Evolutionary conservation across 2,888 invertebrate species (phyloP).

Genomic region (Lagria hirta): DNA sequence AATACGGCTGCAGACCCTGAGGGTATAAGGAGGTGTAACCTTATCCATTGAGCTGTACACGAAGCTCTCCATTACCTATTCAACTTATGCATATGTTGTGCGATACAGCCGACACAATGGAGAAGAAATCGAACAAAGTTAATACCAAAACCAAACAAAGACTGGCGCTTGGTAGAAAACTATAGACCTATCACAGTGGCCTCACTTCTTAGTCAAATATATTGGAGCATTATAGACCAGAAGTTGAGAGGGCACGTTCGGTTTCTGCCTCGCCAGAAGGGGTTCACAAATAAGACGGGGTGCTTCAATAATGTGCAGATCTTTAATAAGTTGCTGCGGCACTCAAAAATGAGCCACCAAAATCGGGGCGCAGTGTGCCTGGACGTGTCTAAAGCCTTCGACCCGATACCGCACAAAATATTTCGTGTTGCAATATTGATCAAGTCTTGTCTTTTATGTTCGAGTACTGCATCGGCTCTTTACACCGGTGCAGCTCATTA

Average conservation of each 20-base stretch:
- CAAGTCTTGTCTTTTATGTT: no score
- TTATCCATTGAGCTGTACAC: conserved; percentile 10
- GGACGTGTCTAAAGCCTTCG: conserved; percentile 54
- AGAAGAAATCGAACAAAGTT: conserved; percentile 42
- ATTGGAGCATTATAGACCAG: conserved; percentile 38
- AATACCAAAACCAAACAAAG: conserved; percentile 43
- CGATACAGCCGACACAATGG: conserved; percentile 38
- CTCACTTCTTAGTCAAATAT: conserved; percentile 39
- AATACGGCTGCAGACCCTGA: conserved; percentile 36
- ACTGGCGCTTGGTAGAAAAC: conserved; percentile 32
- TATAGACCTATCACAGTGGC: conserved; percentile 44
- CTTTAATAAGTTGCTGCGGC: conserved; percentile 36
- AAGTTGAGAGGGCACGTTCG: conserved; percentile 28
- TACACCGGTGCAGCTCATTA: no score
- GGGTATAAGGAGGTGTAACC: conserved; percentile 29
- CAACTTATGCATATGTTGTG: conserved; percentile 28
- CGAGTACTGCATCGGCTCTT: no score
- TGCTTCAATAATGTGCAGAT: conserved; percentile 42
- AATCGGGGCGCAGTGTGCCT: conserved; percentile 49
- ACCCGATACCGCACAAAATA: conserved; percentile 39
- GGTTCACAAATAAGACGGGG: conserved; percentile 41
- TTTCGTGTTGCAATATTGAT: no score
- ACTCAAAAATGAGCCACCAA: conserved; percentile 28
- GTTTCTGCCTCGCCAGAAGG: conserved; percentile 40
- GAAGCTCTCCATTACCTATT: conserved; percentile 28